phyloP scores from a whole-genome alignment of 2,888 invertebrate genomes.

The Hololepta plana region DNA sequence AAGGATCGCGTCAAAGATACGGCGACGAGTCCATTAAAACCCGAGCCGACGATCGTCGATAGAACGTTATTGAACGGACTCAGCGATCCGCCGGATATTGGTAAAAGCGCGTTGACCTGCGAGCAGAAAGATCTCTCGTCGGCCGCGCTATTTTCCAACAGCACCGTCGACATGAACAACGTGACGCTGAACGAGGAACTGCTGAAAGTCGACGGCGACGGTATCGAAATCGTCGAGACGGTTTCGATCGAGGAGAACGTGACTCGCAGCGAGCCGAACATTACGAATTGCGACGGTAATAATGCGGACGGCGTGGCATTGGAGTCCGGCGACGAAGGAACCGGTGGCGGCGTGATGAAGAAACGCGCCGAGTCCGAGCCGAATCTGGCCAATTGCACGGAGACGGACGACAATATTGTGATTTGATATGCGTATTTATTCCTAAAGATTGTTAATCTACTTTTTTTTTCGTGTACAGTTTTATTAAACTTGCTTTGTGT shows the following conservation, averaged over 20 bases:
- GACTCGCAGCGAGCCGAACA: constrained; percentile 43
- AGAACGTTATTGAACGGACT: constrained; percentile 13
- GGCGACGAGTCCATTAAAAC: constrained; percentile 24
- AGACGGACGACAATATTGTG: constrained; percentile 16
- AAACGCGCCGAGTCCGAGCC: constrained; percentile 47
- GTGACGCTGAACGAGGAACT: constrained; percentile 65
- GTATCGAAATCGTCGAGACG: constrained; percentile 21
- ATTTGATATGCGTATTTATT: constrained; percentile 1
- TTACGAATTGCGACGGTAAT: constrained; percentile 26
- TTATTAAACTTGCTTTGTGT: too few relatives aligned
- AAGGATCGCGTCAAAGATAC: constrained; percentile 18
- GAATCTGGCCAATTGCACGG: constrained; percentile 34
- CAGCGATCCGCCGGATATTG: constrained; percentile 6
- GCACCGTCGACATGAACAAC: constrained; percentile 67
- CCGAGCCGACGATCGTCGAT: constrained; percentile 11
- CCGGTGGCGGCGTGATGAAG: constrained; percentile 32
- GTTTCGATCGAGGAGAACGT: constrained; percentile 27
- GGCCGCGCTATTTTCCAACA: constrained; percentile 70
- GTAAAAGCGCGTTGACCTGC: constrained; percentile 14
- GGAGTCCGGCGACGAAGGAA: constrained; percentile 10
- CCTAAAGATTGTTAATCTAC: constrained; percentile 7
- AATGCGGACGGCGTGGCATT: constrained; percentile 18
- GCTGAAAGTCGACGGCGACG: constrained; percentile 30
- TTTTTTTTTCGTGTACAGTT: too few relatives aligned
- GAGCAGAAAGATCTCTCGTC: constrained; percentile 45